A percentile compares a stretch with the other conserved stretches of the same genome.
phyloP scores from a whole-genome alignment of 2,888 invertebrate species.

The Panopea generosa region DNA sequence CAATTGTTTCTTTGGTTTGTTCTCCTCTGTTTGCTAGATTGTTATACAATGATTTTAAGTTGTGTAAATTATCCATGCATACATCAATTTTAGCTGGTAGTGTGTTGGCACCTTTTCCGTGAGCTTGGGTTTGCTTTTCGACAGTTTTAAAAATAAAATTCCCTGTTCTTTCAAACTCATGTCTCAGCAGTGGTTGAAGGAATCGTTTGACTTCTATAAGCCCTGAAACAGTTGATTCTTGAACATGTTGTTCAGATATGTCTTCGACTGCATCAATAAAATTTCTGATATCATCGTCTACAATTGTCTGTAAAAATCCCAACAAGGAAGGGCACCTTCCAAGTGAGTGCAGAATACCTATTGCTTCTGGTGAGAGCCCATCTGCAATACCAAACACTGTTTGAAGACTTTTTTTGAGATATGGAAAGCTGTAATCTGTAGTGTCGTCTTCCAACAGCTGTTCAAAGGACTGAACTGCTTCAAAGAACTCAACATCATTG shows the following conservation, averaged over 20 bases:
- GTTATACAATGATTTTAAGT: constrained; percentile 65
- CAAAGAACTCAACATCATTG: neutral
- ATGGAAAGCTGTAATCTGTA: neutral
- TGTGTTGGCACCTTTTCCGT: constrained; percentile 12
- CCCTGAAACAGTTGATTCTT: constrained; percentile 69
- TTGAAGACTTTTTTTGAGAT: too few species aligned
- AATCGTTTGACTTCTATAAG: constrained; percentile 68
- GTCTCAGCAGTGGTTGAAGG: constrained; percentile 55
- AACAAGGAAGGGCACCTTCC: constrained; percentile 40
- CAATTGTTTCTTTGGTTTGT: constrained; percentile 65
- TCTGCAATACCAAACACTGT: too few species aligned
- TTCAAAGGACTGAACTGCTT: constrained; percentile 13
- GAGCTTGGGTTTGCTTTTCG: constrained; percentile 27
- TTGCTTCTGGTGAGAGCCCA: constrained; percentile 1
- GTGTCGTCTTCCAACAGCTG: neutral
- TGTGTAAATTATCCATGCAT: constrained; percentile 64
- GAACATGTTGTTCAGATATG: constrained; percentile 70
- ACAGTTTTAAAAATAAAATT: constrained; percentile 23
- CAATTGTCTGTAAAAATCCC: constrained; percentile 58
- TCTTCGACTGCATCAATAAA: constrained; percentile 75
- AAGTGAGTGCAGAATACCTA: constrained; percentile 25
- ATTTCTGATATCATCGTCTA: constrained; percentile 69
- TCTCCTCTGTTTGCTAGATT: constrained; percentile 71
- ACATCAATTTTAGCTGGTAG: constrained; percentile 58
- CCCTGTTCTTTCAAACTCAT: neutral